Evolutionary conservation across 2,113 vertebrate genomes (phyloP).

Genomic region (Sylvia atricapilla): DNA sequence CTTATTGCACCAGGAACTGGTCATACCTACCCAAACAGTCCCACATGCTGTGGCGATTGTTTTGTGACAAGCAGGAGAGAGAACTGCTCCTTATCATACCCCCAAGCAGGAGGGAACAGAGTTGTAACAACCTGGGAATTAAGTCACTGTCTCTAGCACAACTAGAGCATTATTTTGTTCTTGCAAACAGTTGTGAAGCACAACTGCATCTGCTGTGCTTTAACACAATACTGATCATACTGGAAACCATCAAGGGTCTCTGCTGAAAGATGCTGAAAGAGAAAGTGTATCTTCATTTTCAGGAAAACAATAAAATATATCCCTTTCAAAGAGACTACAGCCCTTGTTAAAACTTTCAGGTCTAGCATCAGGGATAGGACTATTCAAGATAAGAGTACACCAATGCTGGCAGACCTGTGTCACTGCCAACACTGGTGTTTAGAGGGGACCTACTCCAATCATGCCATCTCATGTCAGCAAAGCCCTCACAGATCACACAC

Average conservation of each 20-base stretch:
- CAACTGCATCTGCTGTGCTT: background rate
- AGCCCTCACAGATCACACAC: fast-evolving
- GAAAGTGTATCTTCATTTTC: background rate
- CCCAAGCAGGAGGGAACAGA: background rate
- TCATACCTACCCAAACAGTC: background rate
- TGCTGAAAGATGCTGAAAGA: background rate
- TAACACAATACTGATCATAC: background rate
- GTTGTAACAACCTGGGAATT: background rate
- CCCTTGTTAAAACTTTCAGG: background rate
- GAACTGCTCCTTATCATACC: background rate
- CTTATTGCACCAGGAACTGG: background rate
- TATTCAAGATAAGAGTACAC: background rate
- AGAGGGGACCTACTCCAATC: background rate
- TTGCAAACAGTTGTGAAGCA: background rate
- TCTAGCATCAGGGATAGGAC: background rate
- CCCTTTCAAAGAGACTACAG: background rate
- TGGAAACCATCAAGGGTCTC: background rate
- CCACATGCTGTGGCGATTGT: background rate
- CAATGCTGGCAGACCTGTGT: background rate
- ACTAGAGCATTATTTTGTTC: background rate
- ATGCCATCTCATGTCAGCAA: background rate
- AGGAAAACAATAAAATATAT: background rate
- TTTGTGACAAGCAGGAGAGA: background rate
- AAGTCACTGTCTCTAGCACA: background rate
- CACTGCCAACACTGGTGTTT: background rate